Base-by-base conservation (phyloP, 2,113 vertebrate genomes). In the Trogon surrucura region DNA sequence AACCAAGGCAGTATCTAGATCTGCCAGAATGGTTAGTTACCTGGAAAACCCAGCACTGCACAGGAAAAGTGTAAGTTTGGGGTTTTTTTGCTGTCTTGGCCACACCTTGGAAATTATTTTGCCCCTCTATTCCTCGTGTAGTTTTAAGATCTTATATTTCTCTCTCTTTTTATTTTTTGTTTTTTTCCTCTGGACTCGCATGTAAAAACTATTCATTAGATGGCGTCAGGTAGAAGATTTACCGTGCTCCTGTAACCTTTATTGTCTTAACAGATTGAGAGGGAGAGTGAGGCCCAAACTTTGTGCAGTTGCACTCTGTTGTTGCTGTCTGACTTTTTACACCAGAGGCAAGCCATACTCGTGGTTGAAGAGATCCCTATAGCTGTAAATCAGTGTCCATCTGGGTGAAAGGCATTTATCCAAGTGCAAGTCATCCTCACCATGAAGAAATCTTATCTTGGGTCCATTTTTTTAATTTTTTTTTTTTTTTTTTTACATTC, bases 371-470 rank as follows among this genome's bases (percentile, higher is more conserved):
- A 72, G 65, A 45, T 32, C 85, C 15, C 29, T 71, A 1, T 16
- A 69, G 50, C 86, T 90, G 34, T 67, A 91, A 75, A 61, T 86
- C 70, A 62, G 34, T 84, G 11, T 60, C 77, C 73, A 34, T 47
- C 51, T 92, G 71, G 44, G 48, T 72, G 67, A 66, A 73, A 83
- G 80, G 57, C 62, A 79, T 91, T 92, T 90, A 6, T 89, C 50
- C 77, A 94, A 92, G 41, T 88, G 92, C 94, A 87, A 93, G 81
- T 96, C 90, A 93, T 95, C 72, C 70, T 95, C 67, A 62, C 71
- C 36, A 9, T 21, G 50, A 64, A 67, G 30, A 75, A 86, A 71
- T 64, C 41, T 90, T 90, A 29, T 16, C 72, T 85, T 3, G 1
- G 21, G 29, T 80, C 74, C 2, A 41, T 41, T 41, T 41, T 41